Percentiles rank a stretch among this genome's conserved stretches.
Conservation (phyloP, 2,797 vertebrate genomes). For the Sebastes hopkinsi region DNA sequence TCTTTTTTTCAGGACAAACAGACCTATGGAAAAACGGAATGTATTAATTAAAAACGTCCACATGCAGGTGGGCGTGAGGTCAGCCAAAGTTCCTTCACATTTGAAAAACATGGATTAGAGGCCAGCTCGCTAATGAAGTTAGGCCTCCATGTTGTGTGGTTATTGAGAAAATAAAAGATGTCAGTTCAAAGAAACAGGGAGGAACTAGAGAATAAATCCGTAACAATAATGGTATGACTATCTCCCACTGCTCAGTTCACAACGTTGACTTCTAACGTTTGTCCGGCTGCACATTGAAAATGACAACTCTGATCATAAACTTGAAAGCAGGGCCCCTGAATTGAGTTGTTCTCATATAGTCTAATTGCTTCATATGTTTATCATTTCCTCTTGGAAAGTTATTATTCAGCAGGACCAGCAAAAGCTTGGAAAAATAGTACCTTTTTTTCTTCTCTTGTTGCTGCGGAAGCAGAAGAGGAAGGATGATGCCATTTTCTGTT, state of each 20-base stretch:
- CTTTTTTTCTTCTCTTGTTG: background rate
- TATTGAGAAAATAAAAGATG: background rate
- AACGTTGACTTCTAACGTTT: background rate
- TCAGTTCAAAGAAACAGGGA: background rate
- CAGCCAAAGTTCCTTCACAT: slow-evolving; percentile 48
- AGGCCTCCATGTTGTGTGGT: background rate
- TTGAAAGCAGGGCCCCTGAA: slow-evolving; percentile 36
- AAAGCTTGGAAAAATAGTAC: background rate
- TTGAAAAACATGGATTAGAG: slow-evolving; percentile 33
- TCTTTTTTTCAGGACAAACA: slow-evolving; percentile 34
- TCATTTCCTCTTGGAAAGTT: slow-evolving; percentile 50
- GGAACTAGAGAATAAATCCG: background rate
- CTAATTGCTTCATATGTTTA: slow-evolving; percentile 53
- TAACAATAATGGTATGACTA: background rate
- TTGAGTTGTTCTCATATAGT: slow-evolving; percentile 14
- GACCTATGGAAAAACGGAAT: slow-evolving; percentile 57
- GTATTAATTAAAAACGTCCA: slow-evolving; percentile 66
- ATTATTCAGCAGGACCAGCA: slow-evolving; percentile 33
- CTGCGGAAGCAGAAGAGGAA: slow-evolving; percentile 5
- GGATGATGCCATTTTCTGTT: slow-evolving; percentile 37
- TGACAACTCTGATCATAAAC: slow-evolving; percentile 33
- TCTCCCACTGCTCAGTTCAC: slow-evolving; percentile 11
- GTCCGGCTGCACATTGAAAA: slow-evolving; percentile 27
- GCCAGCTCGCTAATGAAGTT: slow-evolving; percentile 27
- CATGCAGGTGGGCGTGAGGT: slow-evolving; percentile 60